These are phyloP conservation scores for Mythimna impura DNA, from an alignment of 2,888 invertebrate species.

Conservation along the genomic window DNA sequence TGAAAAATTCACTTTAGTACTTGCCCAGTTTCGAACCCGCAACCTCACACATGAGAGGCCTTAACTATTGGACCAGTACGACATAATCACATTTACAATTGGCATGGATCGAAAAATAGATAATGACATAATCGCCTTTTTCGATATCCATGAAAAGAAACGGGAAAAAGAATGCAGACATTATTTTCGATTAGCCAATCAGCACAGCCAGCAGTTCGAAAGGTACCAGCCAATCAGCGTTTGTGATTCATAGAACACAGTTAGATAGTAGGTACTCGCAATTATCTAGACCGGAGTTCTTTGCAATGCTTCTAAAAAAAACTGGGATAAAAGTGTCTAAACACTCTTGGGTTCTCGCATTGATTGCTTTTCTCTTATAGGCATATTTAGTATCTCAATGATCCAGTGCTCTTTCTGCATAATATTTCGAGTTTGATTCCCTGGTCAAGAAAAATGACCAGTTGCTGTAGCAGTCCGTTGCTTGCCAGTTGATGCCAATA, in stretches of 20 bases:
- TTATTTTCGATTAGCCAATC: constrained; percentile 33
- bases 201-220: neutral
- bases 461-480: neutral
- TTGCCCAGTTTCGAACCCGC: no score
- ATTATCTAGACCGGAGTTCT: constrained; percentile 27
- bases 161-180: constrained; percentile 5
- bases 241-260: constrained; percentile 19
- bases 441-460: neutral
- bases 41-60: no score
- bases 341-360: neutral
- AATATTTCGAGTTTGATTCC: neutral
- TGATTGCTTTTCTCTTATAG: constrained; percentile 12
- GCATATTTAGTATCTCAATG: no score
- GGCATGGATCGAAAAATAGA: neutral
- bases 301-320: constrained; percentile 19
- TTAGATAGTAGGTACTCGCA: constrained; percentile 9
- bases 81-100: no score
- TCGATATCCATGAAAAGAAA: neutral
- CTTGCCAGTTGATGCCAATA: neutral
- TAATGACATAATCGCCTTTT: neutral
- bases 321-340: constrained; percentile 3
- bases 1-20: no score
- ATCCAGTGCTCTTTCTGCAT: neutral
- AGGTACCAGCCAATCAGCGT: constrained; percentile 34
- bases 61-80: no score